A percentile compares a stretch with the other conserved stretches of the same genome.
These are phyloP conservation scores for Pseudomyrmex sp. DNA, from an alignment of 1,140 invertebrate genomes.

Conservation along the genomic window DNA sequence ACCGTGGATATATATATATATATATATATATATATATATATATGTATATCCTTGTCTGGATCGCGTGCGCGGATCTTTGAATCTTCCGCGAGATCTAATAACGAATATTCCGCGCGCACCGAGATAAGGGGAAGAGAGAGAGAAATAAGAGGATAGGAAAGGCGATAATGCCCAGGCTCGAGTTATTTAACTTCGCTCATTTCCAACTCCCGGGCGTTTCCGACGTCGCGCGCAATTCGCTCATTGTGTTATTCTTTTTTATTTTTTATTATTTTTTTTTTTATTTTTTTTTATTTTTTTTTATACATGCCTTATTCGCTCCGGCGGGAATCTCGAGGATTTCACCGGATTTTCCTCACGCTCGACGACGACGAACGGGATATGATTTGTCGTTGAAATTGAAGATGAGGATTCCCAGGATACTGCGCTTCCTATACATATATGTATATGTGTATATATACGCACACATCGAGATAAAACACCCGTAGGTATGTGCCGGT, in stretches of 20 bases:
- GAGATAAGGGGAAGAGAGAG: conserved; percentile 51
- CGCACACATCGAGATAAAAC: too few relatives aligned
- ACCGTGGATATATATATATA: too few relatives aligned
- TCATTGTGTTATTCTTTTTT: conserved; percentile 5
- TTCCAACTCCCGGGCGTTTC: conserved; percentile 35
- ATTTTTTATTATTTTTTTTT: too few relatives aligned
- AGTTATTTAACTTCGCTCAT: conserved; percentile 40
- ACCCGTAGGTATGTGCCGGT: too few relatives aligned
- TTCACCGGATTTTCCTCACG: not conserved
- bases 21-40: too few relatives aligned
- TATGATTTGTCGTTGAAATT: conserved; percentile 23
- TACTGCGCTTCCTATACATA: too few relatives aligned
- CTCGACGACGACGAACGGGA: conserved; percentile 1
- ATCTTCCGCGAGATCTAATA: conserved; percentile 50
- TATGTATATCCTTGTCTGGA: not conserved
- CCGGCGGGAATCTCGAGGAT: not conserved
- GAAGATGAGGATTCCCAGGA: not conserved
- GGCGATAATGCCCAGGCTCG: not conserved
- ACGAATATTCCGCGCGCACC: conserved; percentile 31
- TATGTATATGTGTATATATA: too few relatives aligned
- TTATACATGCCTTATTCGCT: too few relatives aligned
- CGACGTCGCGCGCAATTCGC: conserved; percentile 14
- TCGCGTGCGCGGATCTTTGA: conserved; percentile 36
- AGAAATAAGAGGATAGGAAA: not conserved
- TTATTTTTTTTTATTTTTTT: too few relatives aligned